Percentiles rank a stretch among this genome's conserved stretches.
These are phyloP conservation scores for Ryuthela nishihirai DNA, from an alignment of 2,888 invertebrate genomes.

Conservation along the genomic window DNA sequence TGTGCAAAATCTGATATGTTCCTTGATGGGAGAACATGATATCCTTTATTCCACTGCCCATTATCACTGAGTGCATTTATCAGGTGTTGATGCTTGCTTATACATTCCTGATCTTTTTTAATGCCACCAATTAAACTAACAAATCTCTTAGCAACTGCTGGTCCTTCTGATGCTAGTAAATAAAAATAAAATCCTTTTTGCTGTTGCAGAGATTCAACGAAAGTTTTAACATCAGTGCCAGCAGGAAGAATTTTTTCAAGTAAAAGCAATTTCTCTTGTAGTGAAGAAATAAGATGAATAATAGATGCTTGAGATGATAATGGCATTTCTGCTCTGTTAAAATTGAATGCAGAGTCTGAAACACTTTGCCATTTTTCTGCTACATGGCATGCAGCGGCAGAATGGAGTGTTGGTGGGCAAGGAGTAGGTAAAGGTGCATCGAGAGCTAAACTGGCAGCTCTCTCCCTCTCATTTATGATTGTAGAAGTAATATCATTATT, in stretches of 20 bases:
- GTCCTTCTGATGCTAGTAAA: conserved; percentile 6
- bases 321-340: conserved; percentile 1
- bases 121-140: conserved; percentile 4
- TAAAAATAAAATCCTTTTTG: conserved; percentile 7
- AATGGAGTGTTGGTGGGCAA: not conserved
- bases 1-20: not conserved
- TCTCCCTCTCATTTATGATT: conserved; percentile 11
- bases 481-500: too few species aligned
- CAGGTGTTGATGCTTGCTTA: not conserved
- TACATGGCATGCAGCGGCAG: not conserved
- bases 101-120: conserved; percentile 14
- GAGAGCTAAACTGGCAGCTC: not conserved
- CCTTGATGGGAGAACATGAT: conserved; percentile 4
- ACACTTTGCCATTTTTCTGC: conserved; percentile 17
- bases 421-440: conserved; percentile 4
- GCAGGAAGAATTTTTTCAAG: conserved; percentile 17
- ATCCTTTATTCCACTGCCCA: conserved; percentile 6
- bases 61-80: conserved; percentile 3
- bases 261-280: conserved; percentile 15
- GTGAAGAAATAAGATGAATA: not conserved
- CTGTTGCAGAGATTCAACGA: conserved; percentile 19
- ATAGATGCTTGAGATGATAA: not conserved
- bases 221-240: conserved; percentile 5
- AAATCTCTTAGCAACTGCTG: conserved; percentile 2
- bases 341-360: conserved; percentile 2